Conservation (phyloP, 2,888 invertebrate genomes). For the Thelaira solivaga region DNA sequence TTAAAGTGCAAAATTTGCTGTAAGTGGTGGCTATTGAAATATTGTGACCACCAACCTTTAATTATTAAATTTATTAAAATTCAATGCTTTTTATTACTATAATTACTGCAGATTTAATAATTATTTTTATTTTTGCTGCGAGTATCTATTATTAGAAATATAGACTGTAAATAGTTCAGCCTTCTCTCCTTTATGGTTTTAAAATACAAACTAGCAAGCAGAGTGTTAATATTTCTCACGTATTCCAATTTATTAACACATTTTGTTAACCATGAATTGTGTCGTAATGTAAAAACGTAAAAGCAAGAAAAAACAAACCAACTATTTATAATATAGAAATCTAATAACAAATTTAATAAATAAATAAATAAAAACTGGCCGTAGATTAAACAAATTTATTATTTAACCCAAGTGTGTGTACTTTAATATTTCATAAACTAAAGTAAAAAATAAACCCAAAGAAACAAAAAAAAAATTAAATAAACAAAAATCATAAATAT, state of each 20-base stretch:
- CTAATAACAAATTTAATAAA: conserved; percentile 22
- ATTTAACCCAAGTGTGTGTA: neutral
- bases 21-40: no score
- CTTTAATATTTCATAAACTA: conserved; percentile 27
- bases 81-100: no score
- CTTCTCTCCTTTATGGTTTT: neutral
- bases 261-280: conserved; percentile 55
- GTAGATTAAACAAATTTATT: conserved; percentile 2
- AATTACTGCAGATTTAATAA: no score
- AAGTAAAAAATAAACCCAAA: neutral
- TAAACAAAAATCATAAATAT: no score
- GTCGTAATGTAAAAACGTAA: conserved; percentile 39
- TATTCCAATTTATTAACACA: conserved; percentile 42
- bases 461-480: conserved; percentile 5
- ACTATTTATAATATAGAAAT: neutral
- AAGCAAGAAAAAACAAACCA: neutral
- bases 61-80: no score
- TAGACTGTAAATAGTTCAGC: no score
- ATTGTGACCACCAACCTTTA: no score
- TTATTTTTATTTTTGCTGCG: no score
- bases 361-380: conserved; percentile 16
- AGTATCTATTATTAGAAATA: no score
- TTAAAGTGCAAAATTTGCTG: no score
- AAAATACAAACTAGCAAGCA: neutral
- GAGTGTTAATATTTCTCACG: neutral